phyloP scores from a whole-genome alignment of 2,888 invertebrate genomes.

The Phaonia tiefii region DNA sequence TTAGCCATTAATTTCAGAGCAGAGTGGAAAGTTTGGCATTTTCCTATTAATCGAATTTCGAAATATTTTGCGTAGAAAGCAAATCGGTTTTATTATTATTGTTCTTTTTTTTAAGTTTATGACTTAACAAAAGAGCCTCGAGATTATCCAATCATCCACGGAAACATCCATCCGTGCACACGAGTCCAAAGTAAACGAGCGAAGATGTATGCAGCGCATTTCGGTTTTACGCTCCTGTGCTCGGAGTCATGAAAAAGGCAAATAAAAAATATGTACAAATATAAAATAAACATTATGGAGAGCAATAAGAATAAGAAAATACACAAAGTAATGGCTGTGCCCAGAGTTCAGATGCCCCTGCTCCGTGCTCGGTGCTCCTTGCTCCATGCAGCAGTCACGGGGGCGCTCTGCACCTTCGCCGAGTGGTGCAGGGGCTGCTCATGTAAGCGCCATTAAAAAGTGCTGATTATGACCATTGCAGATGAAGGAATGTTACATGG shows the following conservation, averaged over 20 bases:
- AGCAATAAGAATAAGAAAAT: constrained; percentile 70
- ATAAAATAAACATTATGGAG: constrained; percentile 70
- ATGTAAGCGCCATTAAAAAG: constrained; percentile 69
- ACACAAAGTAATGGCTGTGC: constrained; percentile 63
- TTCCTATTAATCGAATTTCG: constrained; percentile 66
- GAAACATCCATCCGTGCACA: constrained; percentile 39
- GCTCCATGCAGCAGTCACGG: too few species aligned
- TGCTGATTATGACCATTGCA: constrained; percentile 69
- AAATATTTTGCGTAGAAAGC: constrained; percentile 67
- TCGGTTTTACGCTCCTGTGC: constrained; percentile 41
- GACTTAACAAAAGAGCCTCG: constrained; percentile 24
- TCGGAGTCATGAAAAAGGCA: constrained; percentile 66
- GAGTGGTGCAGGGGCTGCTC: constrained; percentile 47
- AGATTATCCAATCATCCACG: constrained; percentile 60
- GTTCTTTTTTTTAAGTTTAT: constrained; percentile 64
- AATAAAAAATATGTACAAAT: constrained; percentile 69
- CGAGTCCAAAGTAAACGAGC: constrained; percentile 18
- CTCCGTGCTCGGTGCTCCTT: constrained; percentile 9
- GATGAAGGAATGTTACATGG: constrained; percentile 56
- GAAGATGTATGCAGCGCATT: constrained; percentile 56
- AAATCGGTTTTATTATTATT: constrained; percentile 63
- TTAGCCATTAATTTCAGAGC: constrained; percentile 65
- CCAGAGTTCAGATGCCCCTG: constrained; percentile 47
- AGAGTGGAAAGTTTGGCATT: constrained; percentile 44
- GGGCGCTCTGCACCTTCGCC: constrained; percentile 5